Evolutionary conservation across 2,113 vertebrate species (phyloP), one percentile per base, ranked within the genome.

Genomic region (Irena cyanogastra): DNA sequence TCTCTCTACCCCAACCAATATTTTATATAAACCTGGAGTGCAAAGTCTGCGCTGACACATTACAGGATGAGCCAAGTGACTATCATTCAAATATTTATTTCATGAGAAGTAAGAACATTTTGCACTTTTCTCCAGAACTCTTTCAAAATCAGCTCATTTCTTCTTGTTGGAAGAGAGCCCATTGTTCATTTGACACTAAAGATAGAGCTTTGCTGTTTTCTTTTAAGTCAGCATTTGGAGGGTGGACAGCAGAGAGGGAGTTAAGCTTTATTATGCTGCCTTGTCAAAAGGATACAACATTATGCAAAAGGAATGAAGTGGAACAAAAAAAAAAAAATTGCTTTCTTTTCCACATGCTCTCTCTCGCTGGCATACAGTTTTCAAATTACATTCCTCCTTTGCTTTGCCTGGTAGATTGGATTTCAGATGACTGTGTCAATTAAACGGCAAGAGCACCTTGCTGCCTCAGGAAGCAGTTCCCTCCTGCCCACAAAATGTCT

Each of bases 151-250:
- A 97, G 93, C 89, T 98, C 81, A 95, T 97, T 97, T 97, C 93
- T 97, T 89, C 89, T 83, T 72, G 59, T 84, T 94, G 97, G 97
- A 97, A 97, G 89, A 93, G 86, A 82, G 95, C 97, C 96, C 95
- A 90, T 97, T 97, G 96, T 97, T 97, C 97, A n/a, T 93, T 93
- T 97, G 97, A 97, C 45, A 20, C 91, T 98, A 94, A 97, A 98
- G 97, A 98, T 90, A 97, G 97, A 95, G 94, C 96, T 97, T 97
- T 96, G 84, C 93, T 97, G 91, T 95, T 97, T 97, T 97, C 95
- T 97, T 96, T 96, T 94, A 97, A 97, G 95, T 97, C 94, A 90
- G 93, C 16, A 19, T 95, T 93, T 96, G 96, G 95, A 96, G 91
- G 72, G 71, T 83, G 75, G 87, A 87, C 59, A 94, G 76, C 85